These are phyloP conservation scores for Gadopsis bispinosus DNA, from an alignment of 2,797 vertebrate genomes.

Conservation along the genomic window DNA sequence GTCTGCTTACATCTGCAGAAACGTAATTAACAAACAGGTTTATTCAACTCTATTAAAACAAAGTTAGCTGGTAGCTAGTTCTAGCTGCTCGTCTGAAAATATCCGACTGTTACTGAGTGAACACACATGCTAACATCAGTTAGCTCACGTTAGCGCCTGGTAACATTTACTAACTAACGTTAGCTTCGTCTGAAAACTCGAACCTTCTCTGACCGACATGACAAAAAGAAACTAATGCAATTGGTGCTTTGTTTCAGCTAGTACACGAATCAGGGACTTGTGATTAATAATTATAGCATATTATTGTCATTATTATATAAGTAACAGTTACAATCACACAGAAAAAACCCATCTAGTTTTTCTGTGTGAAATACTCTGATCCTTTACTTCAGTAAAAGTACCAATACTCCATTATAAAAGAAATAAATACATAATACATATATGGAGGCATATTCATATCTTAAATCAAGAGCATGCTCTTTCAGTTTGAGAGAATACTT, in stretches of 20 bases:
- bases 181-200: no score
- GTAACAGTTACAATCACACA: not conserved
- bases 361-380: not conserved
- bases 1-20: no score
- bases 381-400: not conserved
- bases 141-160: not conserved
- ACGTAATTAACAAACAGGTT: not conserved
- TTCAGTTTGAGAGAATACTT: no score
- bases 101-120: not conserved
- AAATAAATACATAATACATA: no score
- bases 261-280: not conserved
- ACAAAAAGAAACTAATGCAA: not conserved
- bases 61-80: not conserved
- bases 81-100: not conserved
- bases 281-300: not conserved
- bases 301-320: no score
- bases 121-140: not conserved
- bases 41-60: not conserved
- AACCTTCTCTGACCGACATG: not conserved
- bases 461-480: no score
- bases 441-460: no score
- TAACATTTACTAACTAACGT: not conserved
- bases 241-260: constrained; percentile 16
- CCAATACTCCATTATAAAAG: no score
- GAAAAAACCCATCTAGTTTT: no score